Percentiles rank a stretch among this genome's conserved stretches.
These are phyloP conservation scores for Liparis tanakae DNA, from an alignment of 2,797 vertebrate species.

Conservation along the genomic window DNA sequence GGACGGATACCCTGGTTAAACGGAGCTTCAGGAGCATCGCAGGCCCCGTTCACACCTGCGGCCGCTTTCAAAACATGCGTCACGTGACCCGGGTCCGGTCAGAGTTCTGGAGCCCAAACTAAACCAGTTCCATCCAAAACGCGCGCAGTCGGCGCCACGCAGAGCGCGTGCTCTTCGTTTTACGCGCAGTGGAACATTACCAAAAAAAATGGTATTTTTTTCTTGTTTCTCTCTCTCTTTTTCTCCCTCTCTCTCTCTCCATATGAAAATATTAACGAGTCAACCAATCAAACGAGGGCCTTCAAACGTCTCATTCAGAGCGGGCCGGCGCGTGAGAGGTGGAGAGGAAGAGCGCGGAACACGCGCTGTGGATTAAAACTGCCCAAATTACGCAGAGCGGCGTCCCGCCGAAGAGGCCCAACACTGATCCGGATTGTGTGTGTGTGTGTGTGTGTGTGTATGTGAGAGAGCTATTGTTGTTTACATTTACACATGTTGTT, in stretches of 20 bases:
- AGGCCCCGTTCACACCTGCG: slow-evolving; percentile 64
- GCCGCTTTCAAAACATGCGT: slow-evolving; percentile 50
- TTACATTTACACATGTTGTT: slow-evolving; percentile 62
- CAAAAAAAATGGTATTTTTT: background rate
- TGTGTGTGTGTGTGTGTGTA: slow-evolving; percentile 22
- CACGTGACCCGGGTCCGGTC: slow-evolving; percentile 68
- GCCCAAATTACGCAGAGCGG: background rate
- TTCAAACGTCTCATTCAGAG: background rate
- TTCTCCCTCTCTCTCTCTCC: background rate
- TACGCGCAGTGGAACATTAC: background rate
- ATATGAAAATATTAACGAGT: background rate
- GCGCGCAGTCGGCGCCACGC: fast-evolving
- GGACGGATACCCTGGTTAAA: slow-evolving; percentile 79
- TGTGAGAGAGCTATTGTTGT: slow-evolving; percentile 23
- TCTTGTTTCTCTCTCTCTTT: background rate
- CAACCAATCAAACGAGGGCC: background rate
- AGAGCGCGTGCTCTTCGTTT: background rate
- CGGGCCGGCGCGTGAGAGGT: background rate
- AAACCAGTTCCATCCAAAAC: background rate
- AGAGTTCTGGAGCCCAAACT: slow-evolving; percentile 17
- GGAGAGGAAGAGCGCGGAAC: background rate
- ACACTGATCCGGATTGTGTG: slow-evolving; percentile 57
- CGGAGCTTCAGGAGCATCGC: slow-evolving; percentile 79
- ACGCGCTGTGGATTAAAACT: slow-evolving; percentile 5
- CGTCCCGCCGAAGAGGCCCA: background rate